Percentiles rank a stretch among this genome's conserved stretches.
These are phyloP conservation scores for Boloria selene DNA, from an alignment of 2,888 invertebrate species.

Conservation along the genomic window DNA sequence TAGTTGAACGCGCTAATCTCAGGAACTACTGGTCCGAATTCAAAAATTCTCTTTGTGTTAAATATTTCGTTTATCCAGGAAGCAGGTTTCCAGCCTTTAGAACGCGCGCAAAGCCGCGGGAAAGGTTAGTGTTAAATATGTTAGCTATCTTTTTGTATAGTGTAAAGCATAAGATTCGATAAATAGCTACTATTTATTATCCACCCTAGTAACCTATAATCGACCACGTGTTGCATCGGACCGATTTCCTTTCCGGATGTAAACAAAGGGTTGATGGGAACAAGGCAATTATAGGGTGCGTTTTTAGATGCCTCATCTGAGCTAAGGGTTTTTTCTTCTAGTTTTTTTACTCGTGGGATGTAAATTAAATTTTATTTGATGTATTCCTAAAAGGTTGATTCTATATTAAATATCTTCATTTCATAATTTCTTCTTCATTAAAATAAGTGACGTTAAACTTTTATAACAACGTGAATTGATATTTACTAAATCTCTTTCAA, in stretches of 20 bases:
- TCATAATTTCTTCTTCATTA: too few relatives aligned
- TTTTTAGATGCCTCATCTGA: conserved; percentile 5
- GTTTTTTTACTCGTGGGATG: not conserved
- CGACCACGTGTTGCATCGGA: conserved; percentile 52
- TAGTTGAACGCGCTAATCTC: too few relatives aligned
- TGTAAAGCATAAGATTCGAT: not conserved
- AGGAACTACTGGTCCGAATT: too few relatives aligned
- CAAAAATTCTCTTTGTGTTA: too few relatives aligned
- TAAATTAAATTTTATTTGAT: not conserved
- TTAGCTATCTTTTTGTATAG: not conserved
- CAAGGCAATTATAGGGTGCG: conserved; percentile 45
- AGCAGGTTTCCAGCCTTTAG: too few relatives aligned
- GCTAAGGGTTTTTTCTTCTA: conserved; percentile 15
- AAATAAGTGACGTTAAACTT: too few relatives aligned
- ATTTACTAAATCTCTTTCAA: too few relatives aligned
- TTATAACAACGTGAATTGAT: too few relatives aligned
- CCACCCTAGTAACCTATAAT: conserved; percentile 44
- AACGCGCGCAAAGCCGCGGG: too few relatives aligned
- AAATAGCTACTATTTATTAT: not conserved
- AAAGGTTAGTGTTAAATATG: too few relatives aligned
- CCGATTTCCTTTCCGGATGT: conserved; percentile 56
- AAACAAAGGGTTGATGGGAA: conserved; percentile 45
- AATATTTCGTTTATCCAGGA: too few relatives aligned
- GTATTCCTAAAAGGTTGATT: not conserved
- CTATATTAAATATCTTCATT: too few relatives aligned